Percentiles rank a stretch among this genome's conserved stretches.
Evolutionary conservation across 1,140 invertebrate genomes (phyloP).

Genomic region (Drosophila auraria): DNA sequence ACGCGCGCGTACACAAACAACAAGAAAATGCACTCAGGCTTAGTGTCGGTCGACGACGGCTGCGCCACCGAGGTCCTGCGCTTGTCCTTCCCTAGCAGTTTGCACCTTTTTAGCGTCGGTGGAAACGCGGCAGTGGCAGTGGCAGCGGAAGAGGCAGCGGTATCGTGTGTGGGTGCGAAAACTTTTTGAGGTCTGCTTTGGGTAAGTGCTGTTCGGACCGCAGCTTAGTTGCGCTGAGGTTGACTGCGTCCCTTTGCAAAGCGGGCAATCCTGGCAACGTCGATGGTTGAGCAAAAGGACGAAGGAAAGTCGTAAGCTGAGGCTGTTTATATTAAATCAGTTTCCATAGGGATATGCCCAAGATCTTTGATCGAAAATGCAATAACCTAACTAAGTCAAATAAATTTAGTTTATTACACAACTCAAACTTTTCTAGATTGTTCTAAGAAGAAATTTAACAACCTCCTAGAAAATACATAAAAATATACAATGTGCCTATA

Average conservation of each 20-base stretch:
- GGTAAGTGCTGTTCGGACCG: conserved; percentile 80
- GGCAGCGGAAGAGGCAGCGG: conserved; percentile 21
- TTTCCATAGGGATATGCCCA: neutral
- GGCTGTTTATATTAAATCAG: conserved; percentile 4
- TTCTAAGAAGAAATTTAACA: no score
- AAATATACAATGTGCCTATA: no score
- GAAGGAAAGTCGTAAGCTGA: conserved; percentile 4
- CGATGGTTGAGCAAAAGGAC: conserved; percentile 3
- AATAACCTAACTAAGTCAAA: no score
- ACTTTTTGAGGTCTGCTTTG: conserved; percentile 82
- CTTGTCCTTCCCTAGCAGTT: conserved; percentile 58
- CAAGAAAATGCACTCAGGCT: conserved; percentile 84
- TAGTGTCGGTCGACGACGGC: conserved; percentile 74
- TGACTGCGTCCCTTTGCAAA: conserved; percentile 57
- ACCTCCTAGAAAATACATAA: no score
- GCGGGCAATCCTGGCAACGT: conserved; percentile 19
- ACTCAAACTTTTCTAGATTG: neutral
- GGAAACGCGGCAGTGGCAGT: conserved; percentile 14
- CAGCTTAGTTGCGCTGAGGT: conserved; percentile 80
- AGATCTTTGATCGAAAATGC: no score
- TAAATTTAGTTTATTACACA: neutral
- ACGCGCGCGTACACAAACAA: conserved; percentile 82
- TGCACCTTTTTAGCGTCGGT: conserved; percentile 70
- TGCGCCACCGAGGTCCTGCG: conserved; percentile 40
- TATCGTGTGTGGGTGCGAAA: conserved; percentile 65